Evolutionary conservation across 30 jellyfish, hydroid and myxozoan genomes (phyloP), one percentile per base, ranked within the genome.

Genomic region (Aurelia aurita): DNA sequence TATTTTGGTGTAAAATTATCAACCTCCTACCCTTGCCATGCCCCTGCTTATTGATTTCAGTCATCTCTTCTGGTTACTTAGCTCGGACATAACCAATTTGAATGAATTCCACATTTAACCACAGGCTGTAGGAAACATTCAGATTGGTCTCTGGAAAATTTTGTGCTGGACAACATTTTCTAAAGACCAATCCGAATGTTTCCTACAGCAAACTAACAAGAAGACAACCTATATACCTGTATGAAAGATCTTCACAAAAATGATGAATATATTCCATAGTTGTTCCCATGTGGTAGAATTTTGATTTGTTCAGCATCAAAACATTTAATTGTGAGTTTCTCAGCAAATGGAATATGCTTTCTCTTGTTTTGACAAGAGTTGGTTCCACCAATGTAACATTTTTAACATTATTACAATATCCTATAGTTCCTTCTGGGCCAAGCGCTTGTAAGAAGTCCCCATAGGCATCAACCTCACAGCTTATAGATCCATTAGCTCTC

Each of bases 391-490:
- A 15, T 1, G 98, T 92, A 12, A 92, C 98, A 87, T 92, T 92
- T 25, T 62, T 67, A 9, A 81, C 93, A 87, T 87, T 88, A n/a
- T 80, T 69, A 63, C 98, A 92, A 54, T 92, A 92, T 43, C 77
- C 98, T 12, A 31, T 69, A 16, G 95, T 81, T 15, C 97, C 96
- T 45, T 87, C 97, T 73, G 96, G 92, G 3, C 98, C 98, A 82
- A 92, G 94, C 8, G 98, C 95, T 81, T 92, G 98, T 69, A 90
- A 60, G 77, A 90, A 90, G 57, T 88, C 98, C 0, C 98, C 98
- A 81, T 92, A 92, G 7, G 98, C 98, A 86, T 92, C 98, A 59
- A 92, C 82, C 70, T 92, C 98, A 87, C 98, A 92, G 58, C 58
- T 67, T 21, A 92, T 12, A 11, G 77, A 85, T 16, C 90, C 88